phyloP scores from a whole-genome alignment of 2,797 vertebrate genomes.

The Pitangus sulphuratus region DNA sequence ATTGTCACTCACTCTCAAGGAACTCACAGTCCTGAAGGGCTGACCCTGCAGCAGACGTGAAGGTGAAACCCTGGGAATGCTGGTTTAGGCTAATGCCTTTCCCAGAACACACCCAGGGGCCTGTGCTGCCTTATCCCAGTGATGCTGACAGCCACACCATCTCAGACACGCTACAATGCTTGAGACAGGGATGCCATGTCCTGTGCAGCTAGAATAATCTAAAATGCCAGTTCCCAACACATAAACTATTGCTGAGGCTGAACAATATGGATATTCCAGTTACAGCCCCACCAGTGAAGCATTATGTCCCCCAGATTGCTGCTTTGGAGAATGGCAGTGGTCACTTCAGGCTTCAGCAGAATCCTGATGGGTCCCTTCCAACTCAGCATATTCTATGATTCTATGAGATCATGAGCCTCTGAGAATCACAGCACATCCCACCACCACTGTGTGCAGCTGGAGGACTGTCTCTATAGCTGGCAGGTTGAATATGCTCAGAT shows the following conservation, averaged over 20 bases:
- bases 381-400: neutral
- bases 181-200: neutral
- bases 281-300: neutral
- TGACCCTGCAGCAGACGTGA: neutral
- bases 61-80: neutral
- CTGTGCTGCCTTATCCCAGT: neutral
- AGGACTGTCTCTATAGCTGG: neutral
- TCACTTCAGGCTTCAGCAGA: neutral
- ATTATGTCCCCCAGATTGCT: neutral
- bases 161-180: neutral
- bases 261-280: neutral
- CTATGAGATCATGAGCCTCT: neutral
- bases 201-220: neutral
- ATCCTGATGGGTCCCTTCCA: neutral
- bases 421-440: neutral
- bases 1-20: neutral
- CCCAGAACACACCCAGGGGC: neutral
- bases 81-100: neutral
- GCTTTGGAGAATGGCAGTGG: neutral
- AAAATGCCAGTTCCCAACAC: neutral
- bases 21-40: neutral
- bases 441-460: neutral
- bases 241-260: neutral
- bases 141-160: fast-evolving
- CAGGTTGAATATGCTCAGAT: neutral